A percentile compares a stretch with the other conserved stretches of the same genome.
phyloP scores from a whole-genome alignment of 1,140 invertebrate species.

The Cyclina sinensis region DNA sequence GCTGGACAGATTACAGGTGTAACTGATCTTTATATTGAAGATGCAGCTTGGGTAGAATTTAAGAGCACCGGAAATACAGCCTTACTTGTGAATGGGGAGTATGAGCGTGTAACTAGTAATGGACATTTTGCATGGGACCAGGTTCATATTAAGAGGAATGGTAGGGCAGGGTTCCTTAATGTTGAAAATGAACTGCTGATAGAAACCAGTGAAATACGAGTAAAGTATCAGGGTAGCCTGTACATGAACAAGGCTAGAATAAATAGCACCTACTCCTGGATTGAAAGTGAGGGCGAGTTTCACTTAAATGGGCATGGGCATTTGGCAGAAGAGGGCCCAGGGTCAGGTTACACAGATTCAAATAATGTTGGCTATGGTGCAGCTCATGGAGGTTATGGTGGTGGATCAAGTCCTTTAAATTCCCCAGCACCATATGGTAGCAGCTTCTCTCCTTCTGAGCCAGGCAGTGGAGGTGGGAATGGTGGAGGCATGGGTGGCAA shows the following conservation, averaged over 20 bases:
- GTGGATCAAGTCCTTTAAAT: slow-evolving; percentile 61
- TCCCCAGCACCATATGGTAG: slow-evolving; percentile 75
- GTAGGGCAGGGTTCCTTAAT: slow-evolving; percentile 72
- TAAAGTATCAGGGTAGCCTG: slow-evolving; percentile 77
- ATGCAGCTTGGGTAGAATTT: slow-evolving; percentile 66
- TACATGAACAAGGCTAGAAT: slow-evolving; percentile 78
- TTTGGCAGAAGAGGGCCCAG: slow-evolving; percentile 68
- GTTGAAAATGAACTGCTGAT: slow-evolving; percentile 69
- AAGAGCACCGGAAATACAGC: slow-evolving; percentile 79
- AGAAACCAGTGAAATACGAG: slow-evolving; percentile 71
- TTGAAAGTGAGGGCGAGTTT: slow-evolving; percentile 79
- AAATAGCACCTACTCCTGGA: slow-evolving; percentile 74
- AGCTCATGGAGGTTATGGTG: slow-evolving; percentile 80
- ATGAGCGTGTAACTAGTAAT: slow-evolving; percentile 65
- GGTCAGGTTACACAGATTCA: slow-evolving; percentile 70
- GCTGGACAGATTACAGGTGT: slow-evolving; percentile 77
- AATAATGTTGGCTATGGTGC: slow-evolving; percentile 75
- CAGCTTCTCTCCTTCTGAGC: slow-evolving; percentile 68
- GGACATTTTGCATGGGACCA: slow-evolving; percentile 77
- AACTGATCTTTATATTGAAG: slow-evolving; percentile 75
- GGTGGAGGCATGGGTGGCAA: slow-evolving; percentile 75
- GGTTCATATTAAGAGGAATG: slow-evolving; percentile 72
- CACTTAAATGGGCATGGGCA: slow-evolving; percentile 77
- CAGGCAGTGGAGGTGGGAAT: slow-evolving; percentile 80
- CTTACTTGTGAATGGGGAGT: slow-evolving; percentile 74